Base-by-base conservation (phyloP, 2,888 invertebrate genomes). In the Bimastos eiseni region DNA sequence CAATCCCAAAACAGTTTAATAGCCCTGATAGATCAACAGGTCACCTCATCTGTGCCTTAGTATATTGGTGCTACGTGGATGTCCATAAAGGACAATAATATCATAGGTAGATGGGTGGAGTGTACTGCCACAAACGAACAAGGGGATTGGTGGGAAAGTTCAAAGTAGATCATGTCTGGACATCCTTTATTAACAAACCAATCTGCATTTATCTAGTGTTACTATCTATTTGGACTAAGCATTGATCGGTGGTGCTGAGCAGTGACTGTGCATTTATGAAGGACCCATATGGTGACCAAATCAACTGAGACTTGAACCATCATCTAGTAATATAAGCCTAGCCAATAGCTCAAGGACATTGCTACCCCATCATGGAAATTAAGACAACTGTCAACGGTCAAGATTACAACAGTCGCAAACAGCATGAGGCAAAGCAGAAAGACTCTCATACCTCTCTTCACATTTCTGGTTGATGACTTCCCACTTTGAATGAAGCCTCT, bases 401-500 rank as follows among this genome's bases (percentile, higher is more conserved):
- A 21, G 33, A 34, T 5, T 19, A 34, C 11, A 41, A 36, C 21
- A 44, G 44, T 41, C 34, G 11, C n/a, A 34, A n/a, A 30, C 41
- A 89, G 19, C 33, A 41, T 41, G 33, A 17, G n/a, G 33, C 38
- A 89, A 89, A 33, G 36, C 6, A 37, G 38, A 41, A 36, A 11
- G 24, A 83, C 49, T 41, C 86, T 91, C 93, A 91, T 93, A 94
- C 95, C 93, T 92, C 30, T 91, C 92, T 90, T 93, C 93, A 92
- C 92, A 93, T 90, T 93, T 92, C 90, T 93, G 92, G 55, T 94
- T 94, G 19, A 95, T 94, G 30, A 93, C 91, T 89, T 93, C 92
- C 95, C 95, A 95, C 91, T 94, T 93, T 24, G 92, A 91, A 84
- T 91, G 92, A 17, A 95, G 92, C 92, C 93, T 94, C 94, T 95